Evolutionary conservation across 2,113 vertebrate species (phyloP), one percentile per base, ranked within the genome.

Genomic region (Mustelus asterias): DNA sequence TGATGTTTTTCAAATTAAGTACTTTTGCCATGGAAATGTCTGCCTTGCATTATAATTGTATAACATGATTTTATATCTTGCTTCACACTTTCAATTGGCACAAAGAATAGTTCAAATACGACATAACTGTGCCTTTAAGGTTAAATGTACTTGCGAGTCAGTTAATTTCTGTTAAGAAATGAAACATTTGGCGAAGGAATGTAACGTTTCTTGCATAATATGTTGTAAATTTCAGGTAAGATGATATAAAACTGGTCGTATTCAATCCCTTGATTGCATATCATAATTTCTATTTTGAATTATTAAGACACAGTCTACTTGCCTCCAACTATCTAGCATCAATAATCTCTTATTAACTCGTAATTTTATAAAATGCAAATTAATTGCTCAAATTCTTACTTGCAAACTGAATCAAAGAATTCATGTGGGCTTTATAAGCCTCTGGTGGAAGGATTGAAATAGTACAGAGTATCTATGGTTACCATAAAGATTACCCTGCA

Each of bases 1-100:
- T 65, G 89, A 93, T 65, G 60, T 93, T 93, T 93, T 93, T 67
- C 89, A 60, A 65, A 93, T 93, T 93, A 93, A 41, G 60, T 65
- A 93, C 60, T 65, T 93, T 65, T 93, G 60, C 89, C 89, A 41
- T 93, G 16, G 89, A 63, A 93, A 93, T 93, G 60, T 93, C 89
- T 93, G 89, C 16, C 89, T 93, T 93, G 89, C 33, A 93, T 65
- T 93, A 93, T 65, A 65, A 65, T 65, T 65, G 33, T 41, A 37
- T 93, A 65, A 93, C 7, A 93, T 65, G 60, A 41, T 65, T 93
- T 37, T 65, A 16, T 93, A 24, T 0, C 60, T 7, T 93, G 60
- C 89, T 41, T 67, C 63, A 37, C 13, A 92, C 18, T 93, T 20
- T 65, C 60, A 93, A 9, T 26, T 92, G 54, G 33, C 58, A 63